Evolutionary conservation across 2,888 invertebrate genomes (phyloP).

Genomic region (Dysmachus trigonus): DNA sequence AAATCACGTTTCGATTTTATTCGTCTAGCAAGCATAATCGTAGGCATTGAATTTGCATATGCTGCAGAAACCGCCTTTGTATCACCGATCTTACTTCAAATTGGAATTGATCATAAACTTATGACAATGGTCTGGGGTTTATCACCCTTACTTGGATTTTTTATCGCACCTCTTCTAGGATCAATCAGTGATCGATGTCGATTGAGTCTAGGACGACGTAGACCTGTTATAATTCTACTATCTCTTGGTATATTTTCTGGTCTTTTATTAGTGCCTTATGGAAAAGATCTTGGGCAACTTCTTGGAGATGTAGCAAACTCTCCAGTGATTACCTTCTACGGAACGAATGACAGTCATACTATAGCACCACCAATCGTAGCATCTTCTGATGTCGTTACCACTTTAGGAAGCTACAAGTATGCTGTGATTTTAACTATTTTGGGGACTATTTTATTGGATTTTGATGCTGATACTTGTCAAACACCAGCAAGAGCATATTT

Average conservation of each 20-base stretch:
- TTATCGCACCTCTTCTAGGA: slow-evolving; percentile 66
- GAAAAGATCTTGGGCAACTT: slow-evolving; percentile 67
- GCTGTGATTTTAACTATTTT: slow-evolving; percentile 69
- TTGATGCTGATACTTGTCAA: slow-evolving; percentile 73
- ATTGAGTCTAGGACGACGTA: slow-evolving; percentile 66
- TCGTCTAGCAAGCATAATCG: slow-evolving; percentile 61
- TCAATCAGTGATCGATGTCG: slow-evolving; percentile 71
- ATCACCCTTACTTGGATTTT: slow-evolving; percentile 63
- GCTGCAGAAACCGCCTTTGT: slow-evolving; percentile 75
- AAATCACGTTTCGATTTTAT: slow-evolving; percentile 61
- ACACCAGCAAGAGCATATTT: slow-evolving; percentile 72
- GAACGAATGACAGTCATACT: slow-evolving; percentile 30
- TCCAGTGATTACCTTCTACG: not conserved
- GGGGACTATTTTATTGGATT: slow-evolving; percentile 71
- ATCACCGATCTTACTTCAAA: slow-evolving; percentile 70
- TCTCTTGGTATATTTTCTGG: slow-evolving; percentile 70
- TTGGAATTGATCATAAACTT: slow-evolving; percentile 69
- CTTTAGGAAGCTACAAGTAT: slow-evolving; percentile 55
- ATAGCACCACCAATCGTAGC: not conserved
- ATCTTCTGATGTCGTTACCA: not conserved
- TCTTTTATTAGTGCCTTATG: slow-evolving; percentile 70
- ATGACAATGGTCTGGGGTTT: slow-evolving; percentile 68
- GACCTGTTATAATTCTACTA: slow-evolving; percentile 70
- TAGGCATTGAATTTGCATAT: slow-evolving; percentile 73
- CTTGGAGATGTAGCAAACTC: slow-evolving; percentile 63